These are phyloP conservation scores for Coenobita brevimanus DNA, from an alignment of 1,140 invertebrate species.

Conservation along the genomic window DNA sequence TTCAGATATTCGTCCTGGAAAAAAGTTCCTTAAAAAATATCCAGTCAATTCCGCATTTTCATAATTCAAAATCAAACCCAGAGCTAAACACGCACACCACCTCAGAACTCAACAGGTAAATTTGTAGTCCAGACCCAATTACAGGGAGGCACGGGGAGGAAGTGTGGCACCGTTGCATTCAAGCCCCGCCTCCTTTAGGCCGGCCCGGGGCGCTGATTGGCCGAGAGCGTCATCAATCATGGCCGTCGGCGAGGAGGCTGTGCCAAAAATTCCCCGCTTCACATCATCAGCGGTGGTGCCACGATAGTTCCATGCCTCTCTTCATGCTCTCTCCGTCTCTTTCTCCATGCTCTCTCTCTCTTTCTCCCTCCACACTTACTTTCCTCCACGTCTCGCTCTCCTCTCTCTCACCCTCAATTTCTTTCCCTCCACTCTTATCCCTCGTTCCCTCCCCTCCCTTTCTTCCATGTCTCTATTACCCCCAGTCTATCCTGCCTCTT, in stretches of 20 bases:
- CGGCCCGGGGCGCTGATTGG: slow-evolving; percentile 30
- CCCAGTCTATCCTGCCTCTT: too few species aligned
- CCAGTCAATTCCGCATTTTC: slow-evolving; percentile 26
- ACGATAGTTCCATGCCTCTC: background rate
- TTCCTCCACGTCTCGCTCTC: too few species aligned
- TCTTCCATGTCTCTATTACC: too few species aligned
- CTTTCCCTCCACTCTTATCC: too few species aligned
- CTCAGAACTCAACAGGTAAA: slow-evolving; percentile 58
- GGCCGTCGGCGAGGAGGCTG: slow-evolving; percentile 36
- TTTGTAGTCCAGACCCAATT: slow-evolving; percentile 35
- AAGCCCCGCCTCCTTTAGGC: slow-evolving; percentile 19
- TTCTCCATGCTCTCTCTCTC: too few species aligned
- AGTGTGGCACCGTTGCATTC: slow-evolving; percentile 24
- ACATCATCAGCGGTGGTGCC: slow-evolving; percentile 56
- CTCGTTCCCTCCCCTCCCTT: too few species aligned
- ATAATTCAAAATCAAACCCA: slow-evolving; percentile 29
- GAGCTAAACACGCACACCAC: slow-evolving; percentile 34
- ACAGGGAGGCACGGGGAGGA: background rate
- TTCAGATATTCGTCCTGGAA: too few species aligned
- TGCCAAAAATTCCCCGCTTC: slow-evolving; percentile 58
- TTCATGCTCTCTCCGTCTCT: background rate
- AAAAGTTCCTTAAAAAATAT: too few species aligned
- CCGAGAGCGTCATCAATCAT: slow-evolving; percentile 45
- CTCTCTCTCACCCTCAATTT: too few species aligned
- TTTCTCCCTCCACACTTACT: too few species aligned